Percentiles rank a stretch among this genome's conserved stretches.
Evolutionary conservation across 2,797 vertebrate genomes (phyloP).

Genomic region (Distichodus sexfasciatus): DNA sequence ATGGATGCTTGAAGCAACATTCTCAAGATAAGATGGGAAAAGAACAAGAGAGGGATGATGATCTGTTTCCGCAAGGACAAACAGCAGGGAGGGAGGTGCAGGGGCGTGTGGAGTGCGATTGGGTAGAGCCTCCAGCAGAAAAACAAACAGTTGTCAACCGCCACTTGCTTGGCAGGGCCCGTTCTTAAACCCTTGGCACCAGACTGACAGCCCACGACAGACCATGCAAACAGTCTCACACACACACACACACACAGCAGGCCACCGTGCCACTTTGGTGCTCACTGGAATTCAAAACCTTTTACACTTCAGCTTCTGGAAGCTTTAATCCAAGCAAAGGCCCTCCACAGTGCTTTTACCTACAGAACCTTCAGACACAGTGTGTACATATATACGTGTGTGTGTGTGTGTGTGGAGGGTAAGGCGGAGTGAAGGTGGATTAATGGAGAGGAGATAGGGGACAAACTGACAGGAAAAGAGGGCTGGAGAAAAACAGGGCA

Average conservation of each 20-base stretch:
- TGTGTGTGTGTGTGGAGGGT: not conserved
- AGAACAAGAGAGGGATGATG: not conserved
- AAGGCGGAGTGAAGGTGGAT: constrained; percentile 13
- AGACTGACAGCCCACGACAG: not conserved
- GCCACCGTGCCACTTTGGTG: too few species aligned
- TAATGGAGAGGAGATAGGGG: not conserved
- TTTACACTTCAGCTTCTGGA: too few species aligned
- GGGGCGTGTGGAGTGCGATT: not conserved
- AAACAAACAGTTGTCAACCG: constrained; percentile 19
- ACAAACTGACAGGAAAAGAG: constrained; percentile 44
- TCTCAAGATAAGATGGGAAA: not conserved
- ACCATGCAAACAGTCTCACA: not conserved
- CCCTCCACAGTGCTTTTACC: not conserved
- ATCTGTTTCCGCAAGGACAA: not conserved
- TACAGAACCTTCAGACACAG: too few species aligned
- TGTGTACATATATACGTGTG: too few species aligned
- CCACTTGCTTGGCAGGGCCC: not conserved
- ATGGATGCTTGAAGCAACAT: not conserved
- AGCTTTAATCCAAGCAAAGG: not conserved
- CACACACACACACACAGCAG: not conserved
- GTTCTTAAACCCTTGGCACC: not conserved
- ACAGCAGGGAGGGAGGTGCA: not conserved
- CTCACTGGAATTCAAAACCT: too few species aligned
- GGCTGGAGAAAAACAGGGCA: constrained; percentile 50
- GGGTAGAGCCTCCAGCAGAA: not conserved